Base-by-base conservation (phyloP, 1,140 invertebrate genomes). In the Augochlora pura region DNA sequence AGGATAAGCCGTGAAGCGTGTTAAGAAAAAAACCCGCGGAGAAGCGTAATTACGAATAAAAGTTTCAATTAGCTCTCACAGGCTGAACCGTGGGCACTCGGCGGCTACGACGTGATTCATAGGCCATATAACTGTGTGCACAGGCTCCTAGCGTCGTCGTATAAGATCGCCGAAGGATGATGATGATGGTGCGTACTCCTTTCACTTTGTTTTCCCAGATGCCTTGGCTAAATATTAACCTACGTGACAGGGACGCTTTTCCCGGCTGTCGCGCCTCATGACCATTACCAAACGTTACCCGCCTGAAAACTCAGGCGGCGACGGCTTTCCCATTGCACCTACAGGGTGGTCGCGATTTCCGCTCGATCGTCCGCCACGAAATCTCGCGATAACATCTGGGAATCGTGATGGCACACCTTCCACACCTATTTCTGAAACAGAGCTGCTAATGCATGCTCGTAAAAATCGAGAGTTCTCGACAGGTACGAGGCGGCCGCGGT, bases 141-240 rank as follows among this genome's bases (percentile, higher is more conserved):
- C 27, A 32, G n/a, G 27, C 69, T 52, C 16, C 52, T 38, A 21
- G 64, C 54, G 46, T 74, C 75, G 70, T 62, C 63, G 83, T 39
- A 64, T n/a, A 57, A 77, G 63, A 78, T 71, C 72, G 63, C 32
- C 83, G 83, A 86, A 86, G 74, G 83, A 85, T 86, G 74, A 68
- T 52, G 49, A 52, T 57, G 83, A 74, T 27, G 68, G 16, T 54
- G 23, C 66, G 65, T 42, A 52, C 77, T 84, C 85, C 85, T 86
- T 86, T 86, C 85, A 86, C 85, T 86, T 86, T 86, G 85, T 86
- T 86, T 86, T 86, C 85, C 81, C 74, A 54, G 73, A 83, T 85
- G 46, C 83, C 71, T n/a, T 81, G 67, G 64, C 64, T 82, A 85
- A 78, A 76, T 86, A 85, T 86, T 86, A 86, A 82, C 70, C 68